Evolutionary conservation across 2,113 vertebrate genomes (phyloP).

Genomic region (Alces alces): DNA sequence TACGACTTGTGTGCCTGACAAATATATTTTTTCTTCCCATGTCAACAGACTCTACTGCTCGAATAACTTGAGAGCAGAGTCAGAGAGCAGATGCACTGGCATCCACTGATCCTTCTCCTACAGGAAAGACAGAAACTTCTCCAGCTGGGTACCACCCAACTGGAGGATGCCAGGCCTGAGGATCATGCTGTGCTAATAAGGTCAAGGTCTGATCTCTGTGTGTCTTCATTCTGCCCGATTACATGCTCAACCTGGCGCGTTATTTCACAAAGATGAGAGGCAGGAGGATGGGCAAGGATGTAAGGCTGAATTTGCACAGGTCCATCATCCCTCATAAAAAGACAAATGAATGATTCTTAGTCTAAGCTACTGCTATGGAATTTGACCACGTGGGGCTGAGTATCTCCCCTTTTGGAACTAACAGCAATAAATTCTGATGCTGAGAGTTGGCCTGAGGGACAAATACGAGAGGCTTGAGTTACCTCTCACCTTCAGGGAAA

Average conservation of each 20-base stretch:
- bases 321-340: not conserved
- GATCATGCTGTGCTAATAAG: conserved; percentile 44
- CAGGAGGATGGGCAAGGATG: not conserved
- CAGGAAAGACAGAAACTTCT: conserved; percentile 32
- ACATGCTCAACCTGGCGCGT: conserved; percentile 11
- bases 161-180: not conserved
- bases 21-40: conserved; percentile 29
- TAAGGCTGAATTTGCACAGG: not conserved
- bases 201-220: conserved; percentile 39
- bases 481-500: not conserved
- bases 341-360: not conserved
- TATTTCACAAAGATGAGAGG: not conserved
- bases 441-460: not conserved
- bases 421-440: not conserved
- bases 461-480: not conserved
- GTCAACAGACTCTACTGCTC: not conserved
- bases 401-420: not conserved
- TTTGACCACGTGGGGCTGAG: not conserved
- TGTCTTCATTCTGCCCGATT: not conserved
- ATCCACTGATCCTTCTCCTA: not conserved
- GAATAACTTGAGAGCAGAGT: not conserved
- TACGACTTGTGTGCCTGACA: not conserved
- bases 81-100: conserved; percentile 24
- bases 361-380: not conserved
- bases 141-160: conserved; percentile 39